A percentile compares a stretch with the other conserved stretches of the same genome.
Conservation (phyloP, 2,113 vertebrate species). For the Ahaetulla prasina region DNA sequence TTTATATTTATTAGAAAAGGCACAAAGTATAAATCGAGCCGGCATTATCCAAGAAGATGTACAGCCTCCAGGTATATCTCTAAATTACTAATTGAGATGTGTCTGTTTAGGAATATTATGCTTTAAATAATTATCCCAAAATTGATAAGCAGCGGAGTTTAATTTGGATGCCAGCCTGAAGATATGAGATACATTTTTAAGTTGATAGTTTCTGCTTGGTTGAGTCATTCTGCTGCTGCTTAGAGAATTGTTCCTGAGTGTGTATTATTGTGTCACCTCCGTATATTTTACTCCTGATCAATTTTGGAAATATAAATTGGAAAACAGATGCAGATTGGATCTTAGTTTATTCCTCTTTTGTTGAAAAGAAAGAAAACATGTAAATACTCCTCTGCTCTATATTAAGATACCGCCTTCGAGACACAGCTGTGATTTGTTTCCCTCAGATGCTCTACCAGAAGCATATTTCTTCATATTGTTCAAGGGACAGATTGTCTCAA, state of each 20-base stretch:
- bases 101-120: background rate
- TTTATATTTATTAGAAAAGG: constrained; percentile 64
- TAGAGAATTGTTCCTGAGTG: background rate
- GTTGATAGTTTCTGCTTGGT: background rate
- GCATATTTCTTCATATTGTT: too few species aligned
- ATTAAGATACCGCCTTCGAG: too few species aligned
- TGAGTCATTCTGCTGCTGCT: background rate
- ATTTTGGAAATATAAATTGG: background rate
- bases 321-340: background rate
- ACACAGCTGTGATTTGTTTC: too few species aligned
- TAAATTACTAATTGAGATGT: background rate
- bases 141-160: too few species aligned
- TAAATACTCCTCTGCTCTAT: too few species aligned
- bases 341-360: background rate
- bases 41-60: constrained; percentile 73
- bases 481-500: too few species aligned
- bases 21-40: constrained; percentile 70
- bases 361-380: background rate
- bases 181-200: background rate
- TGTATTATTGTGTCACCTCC: background rate
- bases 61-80: constrained; percentile 73
- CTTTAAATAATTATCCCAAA: background rate
- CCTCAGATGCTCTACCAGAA: too few species aligned
- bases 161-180: background rate
- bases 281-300: background rate